Evolutionary conservation across 1,140 invertebrate species (phyloP).

Genomic region (Anthonomus grandis): DNA sequence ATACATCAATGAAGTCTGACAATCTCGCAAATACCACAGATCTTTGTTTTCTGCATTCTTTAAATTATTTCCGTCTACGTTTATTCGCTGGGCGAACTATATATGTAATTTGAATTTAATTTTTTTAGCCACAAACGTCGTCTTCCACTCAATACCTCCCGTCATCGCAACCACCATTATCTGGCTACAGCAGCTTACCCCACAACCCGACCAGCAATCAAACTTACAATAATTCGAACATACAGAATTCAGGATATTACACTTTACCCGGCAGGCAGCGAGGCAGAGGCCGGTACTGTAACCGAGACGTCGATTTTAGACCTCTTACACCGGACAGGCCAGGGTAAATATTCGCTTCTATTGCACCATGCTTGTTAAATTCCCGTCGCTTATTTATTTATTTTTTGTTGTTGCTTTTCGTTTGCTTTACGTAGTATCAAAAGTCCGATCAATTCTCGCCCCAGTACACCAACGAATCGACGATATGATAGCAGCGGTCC

Average conservation of each 20-base stretch:
- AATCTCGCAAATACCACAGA: too few relatives aligned
- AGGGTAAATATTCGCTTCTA: slow-evolving; percentile 12
- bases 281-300: slow-evolving; percentile 53
- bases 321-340: slow-evolving; percentile 53
- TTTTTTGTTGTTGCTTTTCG: slow-evolving; percentile 7
- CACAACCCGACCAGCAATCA: not conserved
- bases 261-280: slow-evolving; percentile 52
- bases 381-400: not conserved
- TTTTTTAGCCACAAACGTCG: too few relatives aligned
- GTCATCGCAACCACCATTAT: slow-evolving; percentile 30
- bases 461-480: slow-evolving; percentile 52
- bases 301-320: slow-evolving; percentile 48
- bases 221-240: slow-evolving; percentile 7
- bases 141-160: slow-evolving; percentile 1
- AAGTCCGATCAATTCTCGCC: slow-evolving; percentile 46
- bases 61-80: too few relatives aligned
- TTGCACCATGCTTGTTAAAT: not conserved
- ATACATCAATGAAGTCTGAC: too few relatives aligned
- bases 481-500: slow-evolving; percentile 25
- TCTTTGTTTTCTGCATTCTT: too few relatives aligned
- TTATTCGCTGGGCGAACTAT: too few relatives aligned
- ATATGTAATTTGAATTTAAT: too few relatives aligned
- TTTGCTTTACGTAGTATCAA: slow-evolving; percentile 10
- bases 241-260: slow-evolving; percentile 48
- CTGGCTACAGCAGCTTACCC: slow-evolving; percentile 28